Percentiles rank a stretch among this genome's conserved stretches.
phyloP scores from a whole-genome alignment of 2,888 invertebrate species.

The Timema cristinae region DNA sequence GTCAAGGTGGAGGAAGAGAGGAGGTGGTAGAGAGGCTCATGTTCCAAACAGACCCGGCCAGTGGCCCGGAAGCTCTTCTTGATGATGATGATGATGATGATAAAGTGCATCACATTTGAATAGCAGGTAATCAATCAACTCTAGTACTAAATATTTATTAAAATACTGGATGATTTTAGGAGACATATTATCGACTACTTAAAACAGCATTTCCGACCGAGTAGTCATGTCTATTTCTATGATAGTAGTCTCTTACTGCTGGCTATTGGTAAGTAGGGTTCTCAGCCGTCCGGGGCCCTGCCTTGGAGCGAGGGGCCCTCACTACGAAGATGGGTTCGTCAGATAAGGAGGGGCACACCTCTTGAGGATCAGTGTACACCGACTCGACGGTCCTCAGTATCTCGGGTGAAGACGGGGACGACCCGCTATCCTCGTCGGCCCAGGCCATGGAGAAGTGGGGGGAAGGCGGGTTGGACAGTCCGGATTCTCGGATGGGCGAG shows the following conservation, averaged over 20 bases:
- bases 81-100: too few species aligned
- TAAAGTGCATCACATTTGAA: too few species aligned
- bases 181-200: too few species aligned
- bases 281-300: conserved; percentile 11
- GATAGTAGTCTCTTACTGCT: too few species aligned
- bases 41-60: too few species aligned
- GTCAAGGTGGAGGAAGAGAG: background rate
- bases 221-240: too few species aligned
- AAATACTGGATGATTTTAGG: too few species aligned
- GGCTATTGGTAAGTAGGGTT: conserved; percentile 9
- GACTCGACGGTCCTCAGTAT: conserved; percentile 10
- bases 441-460: conserved; percentile 43
- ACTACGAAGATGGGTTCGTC: conserved; percentile 17
- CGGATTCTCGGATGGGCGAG: conserved; percentile 68
- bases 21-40: too few species aligned
- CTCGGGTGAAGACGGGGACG: conserved; percentile 12
- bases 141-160: too few species aligned
- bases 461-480: conserved; percentile 65
- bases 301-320: background rate
- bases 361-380: conserved; percentile 4
- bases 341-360: background rate
- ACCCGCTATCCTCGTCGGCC: background rate
- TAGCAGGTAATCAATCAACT: too few species aligned
- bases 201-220: too few species aligned
- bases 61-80: too few species aligned